Conservation (phyloP, 2,113 vertebrate genomes). For the Murina feae region DNA sequence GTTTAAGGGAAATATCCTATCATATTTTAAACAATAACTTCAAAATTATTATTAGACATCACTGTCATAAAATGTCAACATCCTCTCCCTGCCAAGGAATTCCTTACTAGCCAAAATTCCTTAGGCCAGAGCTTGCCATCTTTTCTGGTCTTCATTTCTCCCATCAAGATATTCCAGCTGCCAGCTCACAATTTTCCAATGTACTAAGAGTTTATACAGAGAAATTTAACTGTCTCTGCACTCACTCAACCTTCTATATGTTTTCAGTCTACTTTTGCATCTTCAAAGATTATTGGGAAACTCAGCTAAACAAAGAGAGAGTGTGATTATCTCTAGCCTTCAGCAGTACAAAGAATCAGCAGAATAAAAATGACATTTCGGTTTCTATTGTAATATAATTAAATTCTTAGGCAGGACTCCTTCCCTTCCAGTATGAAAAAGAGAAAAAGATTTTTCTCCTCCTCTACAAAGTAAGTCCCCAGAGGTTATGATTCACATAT, state of each 20-base stretch:
- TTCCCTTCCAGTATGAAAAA: not conserved
- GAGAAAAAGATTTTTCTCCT: constrained; percentile 12
- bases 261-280: not conserved
- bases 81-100: not conserved
- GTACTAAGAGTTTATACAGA: not conserved
- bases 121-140: not conserved
- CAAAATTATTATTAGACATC: not conserved
- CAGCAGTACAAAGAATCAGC: not conserved
- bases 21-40: not conserved
- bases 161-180: not conserved
- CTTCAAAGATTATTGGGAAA: not conserved
- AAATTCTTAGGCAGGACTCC: not conserved
- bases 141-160: not conserved
- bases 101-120: not conserved
- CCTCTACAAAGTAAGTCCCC: not conserved
- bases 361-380: not conserved
- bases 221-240: not conserved
- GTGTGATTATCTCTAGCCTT: not conserved
- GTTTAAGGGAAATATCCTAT: not conserved
- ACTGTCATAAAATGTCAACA: not conserved
- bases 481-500: not conserved
- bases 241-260: not conserved
- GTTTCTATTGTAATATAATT: not conserved
- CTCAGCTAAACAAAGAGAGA: not conserved
- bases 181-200: not conserved